phyloP scores from a whole-genome alignment of 2,113 vertebrate species.

The Ibidorhyncha struthersii region DNA sequence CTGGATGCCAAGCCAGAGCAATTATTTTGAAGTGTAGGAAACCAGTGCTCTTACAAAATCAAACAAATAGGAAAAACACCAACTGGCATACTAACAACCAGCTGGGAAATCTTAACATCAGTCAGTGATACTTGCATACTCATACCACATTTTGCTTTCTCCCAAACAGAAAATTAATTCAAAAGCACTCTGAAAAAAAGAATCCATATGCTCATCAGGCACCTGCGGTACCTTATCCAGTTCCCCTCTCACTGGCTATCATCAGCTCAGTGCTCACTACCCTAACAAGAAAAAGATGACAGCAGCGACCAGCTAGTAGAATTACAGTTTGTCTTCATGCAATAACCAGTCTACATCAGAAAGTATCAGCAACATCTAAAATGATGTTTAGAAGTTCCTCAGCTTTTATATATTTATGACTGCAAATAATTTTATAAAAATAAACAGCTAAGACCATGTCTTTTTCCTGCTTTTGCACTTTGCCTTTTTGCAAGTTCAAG shows the following conservation, averaged over 20 bases:
- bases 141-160: neutral
- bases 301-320: neutral
- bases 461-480: neutral
- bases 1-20: neutral
- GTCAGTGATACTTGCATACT: neutral
- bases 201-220: neutral
- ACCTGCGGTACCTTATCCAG: neutral
- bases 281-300: neutral
- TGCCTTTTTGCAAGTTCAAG: neutral
- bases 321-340: neutral
- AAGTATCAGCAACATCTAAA: neutral
- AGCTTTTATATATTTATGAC: neutral
- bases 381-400: neutral
- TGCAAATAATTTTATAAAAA: neutral
- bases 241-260: neutral
- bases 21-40: neutral
- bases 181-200: neutral
- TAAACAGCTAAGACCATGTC: neutral
- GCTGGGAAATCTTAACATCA: neutral
- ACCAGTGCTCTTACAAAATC: neutral
- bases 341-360: neutral
- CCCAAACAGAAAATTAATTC: neutral
- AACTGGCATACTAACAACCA: neutral
- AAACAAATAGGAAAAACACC: neutral
- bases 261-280: neutral